These are phyloP conservation scores for Drosophila santomea DNA, from an alignment of 1,140 invertebrate species.

Conservation along the genomic window DNA sequence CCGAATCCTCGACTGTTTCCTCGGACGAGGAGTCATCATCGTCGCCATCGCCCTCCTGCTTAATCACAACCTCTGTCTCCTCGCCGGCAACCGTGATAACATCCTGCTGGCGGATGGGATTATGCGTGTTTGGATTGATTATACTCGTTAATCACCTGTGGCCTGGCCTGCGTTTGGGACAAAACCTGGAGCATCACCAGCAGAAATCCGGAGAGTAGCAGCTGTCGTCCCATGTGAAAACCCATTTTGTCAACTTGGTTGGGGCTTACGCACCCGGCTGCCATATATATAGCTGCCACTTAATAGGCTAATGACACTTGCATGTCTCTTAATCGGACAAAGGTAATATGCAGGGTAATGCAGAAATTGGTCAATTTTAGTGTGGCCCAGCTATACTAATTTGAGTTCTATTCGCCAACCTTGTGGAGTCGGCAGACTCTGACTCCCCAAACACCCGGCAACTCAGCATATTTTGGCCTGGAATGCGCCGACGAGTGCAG, in stretches of 20 bases:
- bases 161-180: constrained; percentile 45
- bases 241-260: constrained; percentile 42
- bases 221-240: constrained; percentile 45
- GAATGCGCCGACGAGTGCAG: constrained; percentile 70
- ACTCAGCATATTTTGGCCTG: constrained; percentile 54
- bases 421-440: constrained; percentile 39
- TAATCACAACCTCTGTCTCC: constrained; percentile 37
- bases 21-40: constrained; percentile 80
- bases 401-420: constrained; percentile 31
- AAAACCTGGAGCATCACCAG: constrained; percentile 49
- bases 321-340: constrained; percentile 58
- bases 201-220: constrained; percentile 42
- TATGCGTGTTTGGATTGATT: not conserved
- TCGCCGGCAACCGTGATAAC: constrained; percentile 16
- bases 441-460: constrained; percentile 21
- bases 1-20: constrained; percentile 76
- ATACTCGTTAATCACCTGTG: constrained; percentile 50
- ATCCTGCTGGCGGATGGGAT: constrained; percentile 16
- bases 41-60: constrained; percentile 37
- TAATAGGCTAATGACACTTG: constrained; percentile 56
- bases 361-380: constrained; percentile 66
- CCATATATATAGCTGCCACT: constrained; percentile 52
- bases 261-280: not conserved
- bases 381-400: constrained; percentile 18
- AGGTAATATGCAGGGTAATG: constrained; percentile 24